Evolutionary conservation across 2,797 vertebrate genomes (phyloP).

Genomic region (Gorsachius magnificus): DNA sequence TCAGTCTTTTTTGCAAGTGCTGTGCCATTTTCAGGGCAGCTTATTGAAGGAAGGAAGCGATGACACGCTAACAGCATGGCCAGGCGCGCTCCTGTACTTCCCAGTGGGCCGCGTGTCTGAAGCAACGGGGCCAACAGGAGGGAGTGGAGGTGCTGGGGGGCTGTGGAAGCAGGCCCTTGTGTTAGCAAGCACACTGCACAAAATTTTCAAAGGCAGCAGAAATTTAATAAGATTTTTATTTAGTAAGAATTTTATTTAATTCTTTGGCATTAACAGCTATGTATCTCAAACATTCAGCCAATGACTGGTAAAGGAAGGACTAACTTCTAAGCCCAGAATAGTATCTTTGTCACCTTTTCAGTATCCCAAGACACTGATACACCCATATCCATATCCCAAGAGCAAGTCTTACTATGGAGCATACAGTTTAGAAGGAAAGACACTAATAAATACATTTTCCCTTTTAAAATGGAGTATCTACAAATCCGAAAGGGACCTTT

Average conservation of each 20-base stretch:
- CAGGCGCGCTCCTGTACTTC: accelerated
- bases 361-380: background rate
- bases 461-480: background rate
- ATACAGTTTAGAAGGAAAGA: background rate
- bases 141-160: background rate
- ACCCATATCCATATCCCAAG: background rate
- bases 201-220: too few relatives aligned
- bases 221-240: too few relatives aligned
- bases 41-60: background rate
- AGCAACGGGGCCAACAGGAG: background rate
- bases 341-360: background rate
- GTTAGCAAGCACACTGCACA: background rate
- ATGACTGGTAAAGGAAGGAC: background rate
- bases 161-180: background rate
- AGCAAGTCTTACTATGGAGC: background rate
- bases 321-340: background rate
- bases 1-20: background rate
- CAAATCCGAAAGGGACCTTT: background rate
- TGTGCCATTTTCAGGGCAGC: background rate
- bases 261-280: background rate
- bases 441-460: background rate
- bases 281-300: background rate
- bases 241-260: background rate
- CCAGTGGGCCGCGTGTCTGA: accelerated
- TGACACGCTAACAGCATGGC: accelerated